phyloP scores from a whole-genome alignment of 2,888 invertebrate species.

The Cheilosia soror region DNA sequence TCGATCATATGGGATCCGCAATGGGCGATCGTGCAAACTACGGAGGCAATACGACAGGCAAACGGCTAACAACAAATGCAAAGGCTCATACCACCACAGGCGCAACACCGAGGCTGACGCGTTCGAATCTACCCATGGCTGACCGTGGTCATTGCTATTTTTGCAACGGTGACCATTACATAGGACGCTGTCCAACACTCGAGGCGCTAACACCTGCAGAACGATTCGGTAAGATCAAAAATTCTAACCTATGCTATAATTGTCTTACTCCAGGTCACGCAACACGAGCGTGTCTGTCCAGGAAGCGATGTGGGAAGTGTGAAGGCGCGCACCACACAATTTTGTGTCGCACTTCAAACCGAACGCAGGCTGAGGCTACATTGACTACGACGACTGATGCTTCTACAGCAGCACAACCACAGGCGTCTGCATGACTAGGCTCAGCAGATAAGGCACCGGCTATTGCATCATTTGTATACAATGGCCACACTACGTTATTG shows the following conservation, averaged over 20 bases:
- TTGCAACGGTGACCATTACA: constrained; percentile 38
- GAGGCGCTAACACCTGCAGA: neutral
- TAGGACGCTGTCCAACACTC: constrained; percentile 6
- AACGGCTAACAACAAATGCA: constrained; percentile 7
- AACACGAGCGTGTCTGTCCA: constrained; percentile 17
- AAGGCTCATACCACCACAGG: constrained; percentile 23
- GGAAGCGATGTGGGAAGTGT: neutral
- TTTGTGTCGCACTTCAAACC: constrained; percentile 18
- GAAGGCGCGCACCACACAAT: neutral
- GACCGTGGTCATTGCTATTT: constrained; percentile 33
- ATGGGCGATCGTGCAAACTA: neutral
- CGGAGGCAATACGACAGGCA: neutral
- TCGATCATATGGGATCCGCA: constrained; percentile 29
- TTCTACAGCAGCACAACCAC: neutral
- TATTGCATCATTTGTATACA: constrained; percentile 34
- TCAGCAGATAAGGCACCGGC: constrained; percentile 37
- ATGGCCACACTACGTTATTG: constrained; percentile 42
- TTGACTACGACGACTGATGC: neutral
- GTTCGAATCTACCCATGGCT: constrained; percentile 23
- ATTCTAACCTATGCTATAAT: constrained; percentile 8
- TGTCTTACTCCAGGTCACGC: constrained; percentile 22
- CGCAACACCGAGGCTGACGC: constrained; percentile 15
- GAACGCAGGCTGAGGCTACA: neutral
- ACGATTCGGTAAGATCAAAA: constrained; percentile 11
- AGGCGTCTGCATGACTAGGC: constrained; percentile 26